Conservation (phyloP, 2,113 vertebrate species). For the Engraulis encrasicolus region DNA sequence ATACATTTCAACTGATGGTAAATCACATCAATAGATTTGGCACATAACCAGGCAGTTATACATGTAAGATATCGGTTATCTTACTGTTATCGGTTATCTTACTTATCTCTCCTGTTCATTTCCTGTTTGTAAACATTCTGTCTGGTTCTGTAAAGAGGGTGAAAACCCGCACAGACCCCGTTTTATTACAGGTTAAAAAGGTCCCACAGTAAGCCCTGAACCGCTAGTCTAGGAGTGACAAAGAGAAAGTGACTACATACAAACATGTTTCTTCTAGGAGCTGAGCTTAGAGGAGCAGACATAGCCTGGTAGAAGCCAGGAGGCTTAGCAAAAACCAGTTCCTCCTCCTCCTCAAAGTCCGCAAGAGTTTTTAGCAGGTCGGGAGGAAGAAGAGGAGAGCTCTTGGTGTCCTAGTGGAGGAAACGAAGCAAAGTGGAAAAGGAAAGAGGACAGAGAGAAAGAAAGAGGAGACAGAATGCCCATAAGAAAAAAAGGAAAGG, state of each 20-base stretch:
- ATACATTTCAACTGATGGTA: not conserved
- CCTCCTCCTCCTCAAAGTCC: constrained; percentile 99
- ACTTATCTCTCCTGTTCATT: too few relatives aligned
- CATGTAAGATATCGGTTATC: too few relatives aligned
- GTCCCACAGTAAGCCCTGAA: constrained; percentile 27
- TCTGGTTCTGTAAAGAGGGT: too few relatives aligned
- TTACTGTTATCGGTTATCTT: too few relatives aligned
- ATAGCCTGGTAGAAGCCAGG: constrained; percentile 98
- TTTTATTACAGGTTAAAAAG: not conserved
- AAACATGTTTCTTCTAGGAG: constrained; percentile 98
- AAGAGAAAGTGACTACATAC: constrained; percentile 87
- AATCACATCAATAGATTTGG: not conserved
- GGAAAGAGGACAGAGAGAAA: constrained; percentile 54
- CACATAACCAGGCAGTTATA: too few relatives aligned
- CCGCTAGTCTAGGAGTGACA: constrained; percentile 33
- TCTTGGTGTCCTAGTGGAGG: constrained; percentile 90
- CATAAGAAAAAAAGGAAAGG: constrained; percentile 65
- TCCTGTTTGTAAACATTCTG: too few relatives aligned
- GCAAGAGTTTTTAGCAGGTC: constrained; percentile 99
- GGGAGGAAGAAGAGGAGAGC: constrained; percentile 98
- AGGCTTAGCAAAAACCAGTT: constrained; percentile 97
- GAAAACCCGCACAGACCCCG: too few relatives aligned
- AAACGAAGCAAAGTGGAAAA: constrained; percentile 78
- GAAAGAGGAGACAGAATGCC: constrained; percentile 46
- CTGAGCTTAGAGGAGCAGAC: constrained; percentile 93